Conservation (phyloP, 1,140 invertebrate genomes). For the Drosophila bifasciata region DNA sequence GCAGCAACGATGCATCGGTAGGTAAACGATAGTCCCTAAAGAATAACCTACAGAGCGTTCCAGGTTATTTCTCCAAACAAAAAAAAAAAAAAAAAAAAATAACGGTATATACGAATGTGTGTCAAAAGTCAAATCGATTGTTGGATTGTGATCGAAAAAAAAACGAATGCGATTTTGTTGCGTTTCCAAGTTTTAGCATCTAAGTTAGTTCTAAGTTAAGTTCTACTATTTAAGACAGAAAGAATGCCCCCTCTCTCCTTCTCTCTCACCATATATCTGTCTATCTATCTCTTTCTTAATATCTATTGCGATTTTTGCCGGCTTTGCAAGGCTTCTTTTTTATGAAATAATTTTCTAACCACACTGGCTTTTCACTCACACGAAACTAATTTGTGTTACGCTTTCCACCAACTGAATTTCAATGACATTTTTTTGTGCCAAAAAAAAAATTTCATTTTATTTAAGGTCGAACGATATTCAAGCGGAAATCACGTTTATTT, state of each 20-base stretch:
- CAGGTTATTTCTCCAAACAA: constrained; percentile 42
- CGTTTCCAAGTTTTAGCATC: constrained; percentile 1
- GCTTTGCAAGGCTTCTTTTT: constrained; percentile 45
- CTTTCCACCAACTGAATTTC: constrained; percentile 2
- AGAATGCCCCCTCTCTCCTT: too few relatives aligned
- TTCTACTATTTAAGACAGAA: too few relatives aligned
- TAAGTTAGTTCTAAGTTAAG: constrained; percentile 4
- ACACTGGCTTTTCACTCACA: constrained; percentile 34
- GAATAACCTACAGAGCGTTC: constrained; percentile 4
- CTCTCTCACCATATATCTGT: too few relatives aligned
- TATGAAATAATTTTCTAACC: constrained; percentile 20
- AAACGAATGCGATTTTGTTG: constrained; percentile 17
- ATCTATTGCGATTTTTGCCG: constrained; percentile 10
- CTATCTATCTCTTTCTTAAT: not conserved
- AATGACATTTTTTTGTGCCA: constrained; percentile 3
- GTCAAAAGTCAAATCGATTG: constrained; percentile 17
- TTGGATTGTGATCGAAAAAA: not conserved
- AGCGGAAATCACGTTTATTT: constrained; percentile 50
- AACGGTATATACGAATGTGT: constrained; percentile 1
- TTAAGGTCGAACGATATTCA: constrained; percentile 40
- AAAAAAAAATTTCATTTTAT: constrained; percentile 27
- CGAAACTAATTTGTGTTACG: constrained; percentile 33
- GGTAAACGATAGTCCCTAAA: constrained; percentile 20
- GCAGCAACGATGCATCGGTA: constrained; percentile 71
- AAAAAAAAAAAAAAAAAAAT: too few relatives aligned